These are phyloP conservation scores for Thamnophis elegans DNA, from an alignment of 2,797 vertebrate species.

Conservation along the genomic window DNA sequence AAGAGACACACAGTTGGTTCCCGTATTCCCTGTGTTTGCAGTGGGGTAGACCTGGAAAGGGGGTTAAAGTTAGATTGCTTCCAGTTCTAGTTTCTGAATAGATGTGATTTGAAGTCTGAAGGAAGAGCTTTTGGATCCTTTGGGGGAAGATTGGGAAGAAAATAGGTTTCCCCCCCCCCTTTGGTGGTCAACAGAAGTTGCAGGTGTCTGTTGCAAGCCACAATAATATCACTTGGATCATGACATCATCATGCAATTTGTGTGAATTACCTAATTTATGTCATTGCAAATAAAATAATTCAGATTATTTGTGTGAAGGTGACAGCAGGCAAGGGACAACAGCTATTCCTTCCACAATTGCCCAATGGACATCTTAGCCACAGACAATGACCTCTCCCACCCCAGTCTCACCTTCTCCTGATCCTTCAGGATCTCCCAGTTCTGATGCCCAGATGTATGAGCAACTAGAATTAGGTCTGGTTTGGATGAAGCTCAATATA, in stretches of 20 bases:
- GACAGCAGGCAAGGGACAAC: neutral
- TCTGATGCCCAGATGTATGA: neutral
- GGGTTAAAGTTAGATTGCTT: neutral
- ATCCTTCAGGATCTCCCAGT: neutral
- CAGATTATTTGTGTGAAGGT: neutral
- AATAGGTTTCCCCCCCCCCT: neutral
- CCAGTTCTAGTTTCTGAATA: neutral
- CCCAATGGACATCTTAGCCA: neutral
- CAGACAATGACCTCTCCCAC: neutral
- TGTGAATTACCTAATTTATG: neutral
- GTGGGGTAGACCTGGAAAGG: neutral
- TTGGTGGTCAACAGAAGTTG: neutral
- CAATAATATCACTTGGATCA: neutral
- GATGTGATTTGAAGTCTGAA: neutral
- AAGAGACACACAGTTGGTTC: too few species aligned
- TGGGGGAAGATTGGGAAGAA: neutral
- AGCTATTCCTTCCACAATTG: neutral
- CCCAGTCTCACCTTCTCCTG: neutral
- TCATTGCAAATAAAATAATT: neutral
- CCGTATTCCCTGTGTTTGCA: too few species aligned
- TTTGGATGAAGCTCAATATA: neutral
- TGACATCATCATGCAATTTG: neutral
- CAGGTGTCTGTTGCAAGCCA: neutral
- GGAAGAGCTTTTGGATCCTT: neutral
- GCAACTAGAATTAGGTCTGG: neutral